A percentile compares a stretch with the other conserved stretches of the same genome.
Conservation (phyloP, 2,888 invertebrate species). For the Drosophila ustulata region DNA sequence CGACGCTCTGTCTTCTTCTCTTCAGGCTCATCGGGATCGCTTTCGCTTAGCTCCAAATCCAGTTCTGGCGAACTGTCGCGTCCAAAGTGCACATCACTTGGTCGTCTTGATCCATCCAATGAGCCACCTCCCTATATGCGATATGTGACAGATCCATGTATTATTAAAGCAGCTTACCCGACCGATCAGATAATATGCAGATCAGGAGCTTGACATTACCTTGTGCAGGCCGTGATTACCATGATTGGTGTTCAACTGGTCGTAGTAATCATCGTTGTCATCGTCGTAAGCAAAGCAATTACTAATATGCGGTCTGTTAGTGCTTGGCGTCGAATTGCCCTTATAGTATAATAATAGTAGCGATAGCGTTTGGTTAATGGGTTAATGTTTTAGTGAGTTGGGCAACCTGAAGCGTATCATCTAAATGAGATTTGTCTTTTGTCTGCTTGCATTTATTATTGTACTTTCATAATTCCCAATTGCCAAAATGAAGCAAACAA, state of each 20-base stretch:
- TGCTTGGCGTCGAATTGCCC: slow-evolving; percentile 75
- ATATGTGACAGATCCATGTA: slow-evolving; percentile 9
- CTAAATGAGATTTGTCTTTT: slow-evolving; percentile 10
- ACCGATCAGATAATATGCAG: slow-evolving; percentile 16
- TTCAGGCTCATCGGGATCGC: slow-evolving; percentile 89
- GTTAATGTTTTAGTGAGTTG: slow-evolving; percentile 31
- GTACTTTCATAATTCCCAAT: slow-evolving; percentile 4
- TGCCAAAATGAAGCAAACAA: not conserved
- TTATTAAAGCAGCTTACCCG: slow-evolving; percentile 18
- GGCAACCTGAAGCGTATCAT: slow-evolving; percentile 8
- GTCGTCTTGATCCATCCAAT: slow-evolving; percentile 81
- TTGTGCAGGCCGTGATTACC: slow-evolving; percentile 61
- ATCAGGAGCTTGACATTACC: slow-evolving; percentile 62
- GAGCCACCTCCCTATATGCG: slow-evolving; percentile 77
- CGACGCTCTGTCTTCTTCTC: slow-evolving; percentile 89
- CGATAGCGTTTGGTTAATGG: slow-evolving; percentile 69
- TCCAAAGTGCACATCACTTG: slow-evolving; percentile 83
- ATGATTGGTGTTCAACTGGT: slow-evolving; percentile 45
- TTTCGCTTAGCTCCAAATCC: slow-evolving; percentile 87
- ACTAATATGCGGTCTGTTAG: slow-evolving; percentile 82
- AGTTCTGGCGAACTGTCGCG: slow-evolving; percentile 87
- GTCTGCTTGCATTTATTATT: not conserved
- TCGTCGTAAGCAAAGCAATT: slow-evolving; percentile 84
- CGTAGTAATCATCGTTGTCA: slow-evolving; percentile 73
- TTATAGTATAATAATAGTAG: slow-evolving; percentile 63